Percentiles rank a stretch among this genome's conserved stretches.
These are phyloP conservation scores for Montipora efflorescens DNA, from an alignment of 64 coral and sea anemone species.

Conservation along the genomic window DNA sequence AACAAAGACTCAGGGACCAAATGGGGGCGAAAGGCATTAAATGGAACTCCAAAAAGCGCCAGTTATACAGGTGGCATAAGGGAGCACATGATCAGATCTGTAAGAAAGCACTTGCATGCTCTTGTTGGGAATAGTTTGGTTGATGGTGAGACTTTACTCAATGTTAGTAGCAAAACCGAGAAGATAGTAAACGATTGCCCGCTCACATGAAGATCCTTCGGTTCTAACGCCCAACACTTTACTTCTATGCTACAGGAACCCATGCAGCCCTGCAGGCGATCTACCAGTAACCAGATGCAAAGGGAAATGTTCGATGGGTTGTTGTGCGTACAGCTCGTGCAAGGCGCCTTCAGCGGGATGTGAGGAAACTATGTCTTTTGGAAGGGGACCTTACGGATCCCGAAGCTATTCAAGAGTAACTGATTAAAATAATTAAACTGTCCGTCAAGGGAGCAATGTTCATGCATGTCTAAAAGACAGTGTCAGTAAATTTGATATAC, in stretches of 20 bases:
- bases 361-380: neutral
- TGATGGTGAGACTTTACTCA: conserved; percentile 62
- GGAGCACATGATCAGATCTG: conserved; percentile 46
- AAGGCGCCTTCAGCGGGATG: neutral
- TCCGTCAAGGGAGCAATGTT: neutral
- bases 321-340: neutral
- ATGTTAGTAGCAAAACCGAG: conserved; percentile 39
- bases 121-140: conserved; percentile 28
- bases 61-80: conserved; percentile 27
- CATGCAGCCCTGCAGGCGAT: neutral
- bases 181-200: conserved; percentile 71
- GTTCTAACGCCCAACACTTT: conserved; percentile 49
- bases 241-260: conserved; percentile 30
- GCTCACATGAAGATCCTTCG: neutral
- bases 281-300: neutral
- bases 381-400: neutral
- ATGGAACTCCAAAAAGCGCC: conserved; percentile 31
- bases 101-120: conserved; percentile 27
- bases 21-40: conserved; percentile 52
- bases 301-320: conserved; percentile 6
- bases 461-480: neutral
- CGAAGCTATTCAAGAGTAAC: neutral
- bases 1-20: conserved; percentile 32
- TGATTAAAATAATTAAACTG: neutral
- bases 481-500: neutral